Evolutionary conservation across 1,140 invertebrate species (phyloP).

Genomic region (Caerostris darwini): DNA sequence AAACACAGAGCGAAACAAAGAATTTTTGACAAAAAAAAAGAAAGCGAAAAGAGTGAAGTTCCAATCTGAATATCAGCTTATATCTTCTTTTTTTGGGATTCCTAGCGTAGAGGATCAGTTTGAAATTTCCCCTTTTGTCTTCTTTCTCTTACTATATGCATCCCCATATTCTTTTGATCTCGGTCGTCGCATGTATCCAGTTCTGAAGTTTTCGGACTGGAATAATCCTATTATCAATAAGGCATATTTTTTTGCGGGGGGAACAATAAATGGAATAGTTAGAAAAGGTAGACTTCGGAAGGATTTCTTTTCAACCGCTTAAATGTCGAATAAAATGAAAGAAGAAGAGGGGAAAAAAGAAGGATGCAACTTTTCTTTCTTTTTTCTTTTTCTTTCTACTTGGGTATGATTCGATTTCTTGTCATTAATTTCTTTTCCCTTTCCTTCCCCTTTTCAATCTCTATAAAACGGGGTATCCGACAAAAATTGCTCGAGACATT

Average conservation of each 20-base stretch:
- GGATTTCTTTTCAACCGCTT: constrained; percentile 45
- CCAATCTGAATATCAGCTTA: constrained; percentile 28
- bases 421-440: constrained; percentile 57
- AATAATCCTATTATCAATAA: constrained; percentile 56
- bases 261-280: background rate
- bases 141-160: background rate
- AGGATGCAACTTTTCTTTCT: background rate
- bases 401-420: constrained; percentile 41
- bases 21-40: background rate
- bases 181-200: background rate
- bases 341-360: background rate
- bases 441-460: background rate
- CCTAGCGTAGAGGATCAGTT: background rate
- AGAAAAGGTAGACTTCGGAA: background rate
- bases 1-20: background rate
- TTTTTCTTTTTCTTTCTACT: background rate
- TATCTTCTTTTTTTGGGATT: background rate
- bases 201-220: background rate
- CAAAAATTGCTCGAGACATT: constrained; percentile 22
- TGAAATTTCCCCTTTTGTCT: background rate
- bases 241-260: background rate
- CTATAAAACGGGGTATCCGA: constrained; percentile 2
- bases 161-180: constrained; percentile 36
- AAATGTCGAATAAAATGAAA: constrained; percentile 16
- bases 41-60: background rate